phyloP scores from a whole-genome alignment of 2,797 vertebrate genomes.

The Delichon dasypus region DNA sequence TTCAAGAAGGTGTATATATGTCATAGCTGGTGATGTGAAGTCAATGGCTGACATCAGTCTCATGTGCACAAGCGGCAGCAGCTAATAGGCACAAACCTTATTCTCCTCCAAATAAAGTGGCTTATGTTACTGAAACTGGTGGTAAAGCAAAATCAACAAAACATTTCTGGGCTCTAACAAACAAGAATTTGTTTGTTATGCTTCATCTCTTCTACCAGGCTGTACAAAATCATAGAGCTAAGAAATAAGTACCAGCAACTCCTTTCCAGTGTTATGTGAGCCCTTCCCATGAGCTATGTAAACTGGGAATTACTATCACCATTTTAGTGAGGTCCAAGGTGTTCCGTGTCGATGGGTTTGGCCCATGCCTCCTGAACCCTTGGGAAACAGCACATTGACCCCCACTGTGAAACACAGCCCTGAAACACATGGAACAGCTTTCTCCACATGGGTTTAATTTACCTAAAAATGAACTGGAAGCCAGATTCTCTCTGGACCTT shows the following conservation, averaged over 20 bases:
- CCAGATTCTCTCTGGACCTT: neutral
- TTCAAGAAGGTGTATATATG: neutral
- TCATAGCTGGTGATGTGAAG: neutral
- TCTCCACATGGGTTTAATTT: neutral
- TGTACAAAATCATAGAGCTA: neutral
- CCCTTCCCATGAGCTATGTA: neutral
- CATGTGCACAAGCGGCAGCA: neutral
- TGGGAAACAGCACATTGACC: fast-evolving
- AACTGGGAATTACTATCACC: neutral
- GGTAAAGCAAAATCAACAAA: neutral
- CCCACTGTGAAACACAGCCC: neutral
- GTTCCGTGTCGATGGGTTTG: neutral
- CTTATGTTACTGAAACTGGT: neutral
- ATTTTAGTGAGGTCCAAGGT: neutral
- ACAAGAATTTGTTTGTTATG: neutral
- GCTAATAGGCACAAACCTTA: neutral
- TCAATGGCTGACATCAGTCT: conserved; percentile 2
- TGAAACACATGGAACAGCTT: neutral
- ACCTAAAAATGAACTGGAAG: neutral
- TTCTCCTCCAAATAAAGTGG: neutral
- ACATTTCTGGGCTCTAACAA: neutral
- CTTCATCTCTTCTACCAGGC: neutral
- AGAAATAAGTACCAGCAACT: neutral
- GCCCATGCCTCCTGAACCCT: neutral
- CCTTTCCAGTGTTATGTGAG: neutral